A percentile compares a stretch with the other conserved stretches of the same genome.
These are phyloP conservation scores for Capreolus pygargus DNA, from an alignment of 2,113 vertebrate species.

Conservation along the genomic window DNA sequence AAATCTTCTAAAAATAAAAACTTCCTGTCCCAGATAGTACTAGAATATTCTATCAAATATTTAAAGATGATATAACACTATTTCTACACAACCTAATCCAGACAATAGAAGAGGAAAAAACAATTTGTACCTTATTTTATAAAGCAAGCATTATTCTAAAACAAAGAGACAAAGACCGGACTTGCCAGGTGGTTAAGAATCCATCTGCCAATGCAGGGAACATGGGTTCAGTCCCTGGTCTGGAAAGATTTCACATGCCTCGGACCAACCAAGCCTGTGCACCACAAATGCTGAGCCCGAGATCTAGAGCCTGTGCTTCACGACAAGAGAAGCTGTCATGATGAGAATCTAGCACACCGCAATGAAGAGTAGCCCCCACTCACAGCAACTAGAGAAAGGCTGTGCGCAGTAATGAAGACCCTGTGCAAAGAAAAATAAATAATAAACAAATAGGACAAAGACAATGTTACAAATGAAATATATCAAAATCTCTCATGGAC, in stretches of 20 bases:
- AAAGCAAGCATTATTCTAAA: not conserved
- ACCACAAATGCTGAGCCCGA: not conserved
- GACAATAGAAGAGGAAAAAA: not conserved
- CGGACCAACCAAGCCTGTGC: not conserved
- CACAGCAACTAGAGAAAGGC: not conserved
- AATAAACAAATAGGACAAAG: not conserved
- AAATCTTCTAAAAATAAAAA: not conserved
- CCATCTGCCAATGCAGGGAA: not conserved
- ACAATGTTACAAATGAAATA: not conserved
- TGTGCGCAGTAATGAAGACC: fast-evolving
- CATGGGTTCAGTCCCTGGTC: not conserved
- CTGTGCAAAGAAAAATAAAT: not conserved
- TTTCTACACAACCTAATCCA: not conserved
- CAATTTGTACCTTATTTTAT: not conserved
- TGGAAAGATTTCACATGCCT: not conserved
- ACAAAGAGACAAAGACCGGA: not conserved
- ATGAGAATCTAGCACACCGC: not conserved
- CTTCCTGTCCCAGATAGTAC: not conserved
- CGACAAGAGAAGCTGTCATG: not conserved
- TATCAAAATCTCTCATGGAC: not conserved
- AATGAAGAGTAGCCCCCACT: not conserved
- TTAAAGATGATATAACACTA: not conserved
- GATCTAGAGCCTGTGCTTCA: not conserved
- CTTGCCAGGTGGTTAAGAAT: not conserved
- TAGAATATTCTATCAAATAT: not conserved